Base-by-base conservation (phyloP, 2,888 invertebrate species). In the Trilocha varians region DNA sequence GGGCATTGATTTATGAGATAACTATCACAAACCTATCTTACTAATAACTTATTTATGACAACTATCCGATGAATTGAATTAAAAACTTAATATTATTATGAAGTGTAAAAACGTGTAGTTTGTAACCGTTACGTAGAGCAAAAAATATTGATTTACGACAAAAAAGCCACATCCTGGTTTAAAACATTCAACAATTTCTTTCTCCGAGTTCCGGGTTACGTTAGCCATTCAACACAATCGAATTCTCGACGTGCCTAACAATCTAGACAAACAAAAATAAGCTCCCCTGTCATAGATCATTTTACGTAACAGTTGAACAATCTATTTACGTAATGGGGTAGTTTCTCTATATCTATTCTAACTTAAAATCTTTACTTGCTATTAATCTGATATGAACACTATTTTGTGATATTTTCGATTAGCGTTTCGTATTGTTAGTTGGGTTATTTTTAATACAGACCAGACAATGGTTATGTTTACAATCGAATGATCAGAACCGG, bases 171-270 rank as follows among this genome's bases (percentile, higher is more conserved):
- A 13, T 13, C 38, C 14, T 25, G 25, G 25, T 32, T 17, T 18
- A 18, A 18, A 13, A 13, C 13, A 37, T 18, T 18, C 18, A 25
- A 15, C 35, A 35, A 48, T 42, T 46, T 45, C 9, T 44, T 50
- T 44, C 45, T 38, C 43, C 17, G 38, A 43, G 44, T 55, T 57
- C 57, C 59, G 59, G 57, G 57, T 57, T 48, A 40, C 42, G 46
- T 46, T 51, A 49, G 46, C 44, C 45, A 45, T 37, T 37, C 43
- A 35, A 34, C 42, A 42, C 39, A 43, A 49, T 48, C 18, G 13
- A 32, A 38, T 38, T 37, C 38, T 43, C 32, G 25, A 14, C 43
- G 37, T 40, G 34, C 25, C 25, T 40, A 40, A 43, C 38, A 38
- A 34, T 25, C 40, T 40, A 38, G 38, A 35, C 36, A 18, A 15